Base-by-base conservation (phyloP, 2,888 invertebrate genomes). In the Brachyptera risi region DNA sequence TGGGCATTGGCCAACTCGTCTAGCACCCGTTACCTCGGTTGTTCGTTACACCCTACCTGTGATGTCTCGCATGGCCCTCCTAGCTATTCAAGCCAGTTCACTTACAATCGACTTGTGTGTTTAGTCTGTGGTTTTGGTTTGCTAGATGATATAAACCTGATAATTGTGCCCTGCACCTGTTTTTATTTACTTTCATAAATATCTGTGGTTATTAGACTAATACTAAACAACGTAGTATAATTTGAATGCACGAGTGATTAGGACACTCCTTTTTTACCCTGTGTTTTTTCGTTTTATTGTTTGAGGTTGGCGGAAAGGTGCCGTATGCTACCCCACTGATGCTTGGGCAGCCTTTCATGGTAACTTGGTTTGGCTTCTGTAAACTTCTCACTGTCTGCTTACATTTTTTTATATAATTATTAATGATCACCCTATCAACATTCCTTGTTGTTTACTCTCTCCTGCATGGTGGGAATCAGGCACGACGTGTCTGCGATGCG, bases 301-400 rank as follows among this genome's bases (percentile, higher is more conserved):
- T 79, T 75, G 80, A 81, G 81, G 80, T 81, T 78, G 80, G 69
- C 68, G 73, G 80, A 74, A 80, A 80, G 77, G 74, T 80, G 78
- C 77, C 78, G 77, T 78, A 78, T 73, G 75, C 79, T 73, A 78
- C 78, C 71, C 79, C 79, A 69, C 77, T 79, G 72, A 75, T 79
- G 73, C 80, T 80, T 75, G 79, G 79, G 76, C 74, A 80, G 73
- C 80, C 79, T 73, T 56, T 65, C 59, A 65, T 66, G 66, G 66
- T 66, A 66, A 66, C 65, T 60, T 63, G 67, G 65, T 67, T 67
- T 65, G 65, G 67, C 65, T 67, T 65, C 64, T 64, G 61, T 63
- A 65, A 60, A 54, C 54, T 56, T 61, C 49, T 58, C 63, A 54
- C 54, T 54, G 54, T 54, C 54, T 54, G 54, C 54, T 54, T 54